Conservation (phyloP, 2,888 invertebrate genomes). For the Platycheirus rosarum region DNA sequence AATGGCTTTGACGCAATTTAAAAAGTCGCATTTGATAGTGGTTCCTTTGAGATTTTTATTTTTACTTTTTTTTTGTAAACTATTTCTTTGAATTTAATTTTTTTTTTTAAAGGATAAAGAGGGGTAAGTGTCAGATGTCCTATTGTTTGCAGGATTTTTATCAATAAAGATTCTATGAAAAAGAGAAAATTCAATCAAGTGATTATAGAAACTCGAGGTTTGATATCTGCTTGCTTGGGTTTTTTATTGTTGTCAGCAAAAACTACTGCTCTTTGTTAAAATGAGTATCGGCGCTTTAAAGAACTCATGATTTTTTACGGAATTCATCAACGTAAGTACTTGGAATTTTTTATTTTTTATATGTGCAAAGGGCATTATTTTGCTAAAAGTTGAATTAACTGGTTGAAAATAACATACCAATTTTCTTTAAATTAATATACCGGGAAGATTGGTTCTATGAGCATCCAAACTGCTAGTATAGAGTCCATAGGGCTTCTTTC, state of each 20-base stretch:
- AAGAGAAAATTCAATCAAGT: conserved; percentile 11
- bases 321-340: no score
- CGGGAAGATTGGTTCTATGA: no score
- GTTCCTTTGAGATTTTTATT: conserved; percentile 12
- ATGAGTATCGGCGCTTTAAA: no score
- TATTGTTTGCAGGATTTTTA: neutral
- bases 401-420: no score
- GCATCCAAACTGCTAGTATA: no score
- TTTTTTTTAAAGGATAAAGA: neutral
- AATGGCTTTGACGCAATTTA: conserved; percentile 8
- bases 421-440: no score
- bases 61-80: neutral
- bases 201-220: conserved; percentile 5
- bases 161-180: conserved; percentile 5
- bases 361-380: no score
- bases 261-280: no score
- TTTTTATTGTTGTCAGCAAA: neutral
- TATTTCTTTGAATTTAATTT: conserved; percentile 19
- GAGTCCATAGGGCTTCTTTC: no score
- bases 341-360: no score
- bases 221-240: neutral
- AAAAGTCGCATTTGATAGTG: conserved; percentile 24
- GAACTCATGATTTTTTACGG: no score
- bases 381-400: no score
- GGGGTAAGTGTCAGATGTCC: conserved; percentile 10